Evolutionary conservation across 2,113 vertebrate species (phyloP).

Genomic region (Nasalis larvatus): DNA sequence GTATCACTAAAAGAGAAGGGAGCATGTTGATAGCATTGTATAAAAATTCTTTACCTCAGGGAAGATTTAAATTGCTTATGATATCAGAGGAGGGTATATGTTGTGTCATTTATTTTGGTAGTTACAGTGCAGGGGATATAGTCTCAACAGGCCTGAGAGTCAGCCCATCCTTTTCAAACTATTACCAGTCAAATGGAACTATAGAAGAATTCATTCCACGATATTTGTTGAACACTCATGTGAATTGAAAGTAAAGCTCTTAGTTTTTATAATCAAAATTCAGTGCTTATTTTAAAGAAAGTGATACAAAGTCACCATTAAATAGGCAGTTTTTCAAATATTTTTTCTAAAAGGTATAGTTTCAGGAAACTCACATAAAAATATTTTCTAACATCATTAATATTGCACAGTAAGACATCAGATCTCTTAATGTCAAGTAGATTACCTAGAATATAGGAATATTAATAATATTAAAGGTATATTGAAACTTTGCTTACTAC

Average conservation of each 20-base stretch:
- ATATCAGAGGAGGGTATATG: not conserved
- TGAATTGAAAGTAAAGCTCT: conserved; percentile 15
- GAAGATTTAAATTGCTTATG: not conserved
- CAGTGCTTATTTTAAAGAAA: conserved; percentile 21
- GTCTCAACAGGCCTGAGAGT: not conserved
- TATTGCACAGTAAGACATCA: not conserved
- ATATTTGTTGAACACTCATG: not conserved
- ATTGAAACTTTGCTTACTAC: not conserved
- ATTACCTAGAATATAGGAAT: not conserved
- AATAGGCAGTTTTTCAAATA: not conserved
- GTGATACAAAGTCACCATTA: not conserved
- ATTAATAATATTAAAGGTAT: conserved; percentile 25
- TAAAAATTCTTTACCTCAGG: not conserved
- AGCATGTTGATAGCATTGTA: not conserved
- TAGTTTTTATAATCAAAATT: conserved; percentile 36
- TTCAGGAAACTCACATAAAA: conserved; percentile 2
- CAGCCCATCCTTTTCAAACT: conserved; percentile 16
- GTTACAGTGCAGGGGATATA: not conserved
- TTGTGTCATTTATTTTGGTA: not conserved
- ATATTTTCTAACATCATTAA: not conserved
- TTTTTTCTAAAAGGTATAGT: not conserved
- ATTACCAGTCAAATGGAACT: not conserved
- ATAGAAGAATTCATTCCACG: not conserved
- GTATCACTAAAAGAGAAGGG: not conserved
- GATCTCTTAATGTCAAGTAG: not conserved